phyloP scores from a whole-genome alignment of 2,888 invertebrate species.

The Steinernema hermaphroditum region DNA sequence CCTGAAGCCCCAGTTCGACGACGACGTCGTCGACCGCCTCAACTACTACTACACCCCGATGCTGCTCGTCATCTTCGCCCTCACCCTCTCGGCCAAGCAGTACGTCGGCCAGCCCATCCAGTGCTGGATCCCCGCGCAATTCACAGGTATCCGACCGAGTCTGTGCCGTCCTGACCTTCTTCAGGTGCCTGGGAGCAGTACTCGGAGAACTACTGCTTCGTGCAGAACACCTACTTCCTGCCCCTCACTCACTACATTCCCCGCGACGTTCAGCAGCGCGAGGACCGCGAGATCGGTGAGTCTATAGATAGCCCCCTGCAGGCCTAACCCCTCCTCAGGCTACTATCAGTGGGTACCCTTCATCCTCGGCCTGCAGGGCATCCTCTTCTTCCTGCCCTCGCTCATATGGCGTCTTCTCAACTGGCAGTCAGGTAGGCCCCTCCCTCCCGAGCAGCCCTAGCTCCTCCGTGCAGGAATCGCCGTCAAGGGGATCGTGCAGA shows the following conservation, averaged over 20 bases:
- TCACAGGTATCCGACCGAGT: conserved; percentile 48
- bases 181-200: conserved; percentile 66
- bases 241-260: conserved; percentile 64
- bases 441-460: neutral
- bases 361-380: conserved; percentile 69
- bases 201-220: conserved; percentile 66
- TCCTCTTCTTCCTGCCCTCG: conserved; percentile 70
- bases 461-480: conserved; percentile 49
- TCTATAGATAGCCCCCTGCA: neutral
- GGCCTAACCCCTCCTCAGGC: conserved; percentile 37
- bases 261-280: conserved; percentile 52
- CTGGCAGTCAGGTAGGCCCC: conserved; percentile 65
- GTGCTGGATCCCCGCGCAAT: conserved; percentile 67
- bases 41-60: conserved; percentile 66
- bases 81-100: conserved; percentile 66
- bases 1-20: conserved; percentile 65
- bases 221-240: conserved; percentile 65
- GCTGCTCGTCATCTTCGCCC: conserved; percentile 64
- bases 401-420: conserved; percentile 69
- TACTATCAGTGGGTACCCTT: conserved; percentile 68
- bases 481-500: conserved; percentile 68
- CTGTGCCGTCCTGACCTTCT: conserved; percentile 18
- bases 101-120: conserved; percentile 67
- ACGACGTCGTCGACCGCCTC: conserved; percentile 64
- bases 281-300: conserved; percentile 57